These are phyloP conservation scores for Ormyrus thymus DNA, from an alignment of 2,888 invertebrate species.

Conservation along the genomic window DNA sequence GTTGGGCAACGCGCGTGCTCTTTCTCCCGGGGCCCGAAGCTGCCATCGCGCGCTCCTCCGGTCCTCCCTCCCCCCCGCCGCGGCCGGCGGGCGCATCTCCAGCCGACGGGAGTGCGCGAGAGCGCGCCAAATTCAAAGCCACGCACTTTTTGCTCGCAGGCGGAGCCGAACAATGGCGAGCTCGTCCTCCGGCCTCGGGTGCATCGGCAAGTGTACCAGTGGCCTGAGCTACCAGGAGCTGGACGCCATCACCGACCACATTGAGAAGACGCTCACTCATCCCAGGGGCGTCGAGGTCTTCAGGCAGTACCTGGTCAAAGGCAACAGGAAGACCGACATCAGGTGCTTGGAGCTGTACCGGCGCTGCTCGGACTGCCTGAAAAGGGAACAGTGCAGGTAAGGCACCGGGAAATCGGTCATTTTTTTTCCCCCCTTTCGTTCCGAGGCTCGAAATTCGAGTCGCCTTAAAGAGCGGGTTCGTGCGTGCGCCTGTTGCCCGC, in stretches of 20 bases:
- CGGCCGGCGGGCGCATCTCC: no score
- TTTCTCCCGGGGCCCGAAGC: no score
- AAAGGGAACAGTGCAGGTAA: slow-evolving; percentile 6
- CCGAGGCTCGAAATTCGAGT: no score
- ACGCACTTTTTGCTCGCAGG: no score
- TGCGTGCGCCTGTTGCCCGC: slow-evolving; percentile 1
- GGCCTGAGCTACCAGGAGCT: slow-evolving; percentile 64
- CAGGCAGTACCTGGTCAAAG: slow-evolving; percentile 60
- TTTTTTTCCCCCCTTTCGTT: no score
- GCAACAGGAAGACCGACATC: slow-evolving; percentile 58
- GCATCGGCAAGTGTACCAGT: slow-evolving; percentile 67
- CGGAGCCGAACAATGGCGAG: not conserved
- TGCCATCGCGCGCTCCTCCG: no score
- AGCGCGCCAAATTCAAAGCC: no score
- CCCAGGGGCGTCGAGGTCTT: slow-evolving; percentile 63
- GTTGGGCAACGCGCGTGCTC: no score
- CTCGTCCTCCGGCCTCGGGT: slow-evolving; percentile 59
- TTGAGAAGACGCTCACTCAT: slow-evolving; percentile 62
- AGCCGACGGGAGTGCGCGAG: no score
- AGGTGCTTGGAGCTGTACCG: slow-evolving; percentile 65
- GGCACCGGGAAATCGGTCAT: no score
- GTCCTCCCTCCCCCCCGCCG: no score
- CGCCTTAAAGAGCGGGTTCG: no score
- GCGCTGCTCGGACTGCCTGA: slow-evolving; percentile 11
- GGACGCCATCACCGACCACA: slow-evolving; percentile 65